These are phyloP conservation scores for Distichodus sexfasciatus DNA, from an alignment of 2,797 vertebrate genomes.

Conservation along the genomic window DNA sequence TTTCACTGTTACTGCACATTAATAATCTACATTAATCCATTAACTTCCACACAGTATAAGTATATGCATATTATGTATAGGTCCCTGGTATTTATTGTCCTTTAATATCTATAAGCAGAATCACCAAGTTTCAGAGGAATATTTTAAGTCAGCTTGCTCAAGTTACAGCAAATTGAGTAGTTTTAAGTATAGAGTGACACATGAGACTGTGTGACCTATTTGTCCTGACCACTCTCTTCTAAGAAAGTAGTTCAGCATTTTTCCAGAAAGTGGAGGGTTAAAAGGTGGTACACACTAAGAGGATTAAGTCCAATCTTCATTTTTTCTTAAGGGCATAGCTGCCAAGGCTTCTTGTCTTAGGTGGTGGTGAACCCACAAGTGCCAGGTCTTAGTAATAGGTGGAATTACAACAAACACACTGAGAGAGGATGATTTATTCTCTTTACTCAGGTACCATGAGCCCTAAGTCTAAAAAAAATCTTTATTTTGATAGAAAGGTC, in stretches of 20 bases:
- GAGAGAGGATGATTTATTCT: constrained; percentile 26
- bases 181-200: not conserved
- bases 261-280: not conserved
- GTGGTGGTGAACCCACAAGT: not conserved
- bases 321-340: constrained; percentile 38
- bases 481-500: not conserved
- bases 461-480: not conserved
- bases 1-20: too few relatives aligned
- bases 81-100: too few relatives aligned
- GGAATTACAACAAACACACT: not conserved
- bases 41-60: too few relatives aligned
- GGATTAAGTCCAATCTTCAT: constrained; percentile 56
- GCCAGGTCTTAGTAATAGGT: not conserved
- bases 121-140: too few relatives aligned
- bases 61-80: too few relatives aligned
- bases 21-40: too few relatives aligned
- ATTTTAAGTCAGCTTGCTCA: too few relatives aligned
- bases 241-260: constrained; percentile 2
- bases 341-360: not conserved
- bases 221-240: not conserved
- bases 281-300: constrained; percentile 54
- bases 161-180: too few relatives aligned
- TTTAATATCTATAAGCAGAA: too few relatives aligned
- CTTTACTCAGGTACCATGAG: too few relatives aligned
- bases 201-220: not conserved